These are phyloP conservation scores for Heliopora coerulea DNA, from an alignment of 92 coral and sea anemone species.

Conservation along the genomic window DNA sequence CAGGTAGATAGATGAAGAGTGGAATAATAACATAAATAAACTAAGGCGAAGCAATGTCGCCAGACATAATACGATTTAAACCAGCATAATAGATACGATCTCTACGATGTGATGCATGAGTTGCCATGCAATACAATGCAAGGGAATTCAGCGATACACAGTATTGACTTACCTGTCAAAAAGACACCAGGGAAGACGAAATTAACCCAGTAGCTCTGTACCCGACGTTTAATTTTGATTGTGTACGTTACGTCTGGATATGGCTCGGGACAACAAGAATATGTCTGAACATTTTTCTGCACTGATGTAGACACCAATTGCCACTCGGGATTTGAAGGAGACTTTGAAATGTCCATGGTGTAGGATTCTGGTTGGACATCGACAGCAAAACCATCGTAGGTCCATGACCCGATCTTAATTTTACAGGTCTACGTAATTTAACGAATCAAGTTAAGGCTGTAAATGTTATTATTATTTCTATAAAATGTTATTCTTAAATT, in stretches of 20 bases:
- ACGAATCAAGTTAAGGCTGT: too few relatives aligned
- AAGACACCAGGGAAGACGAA: conserved; percentile 35
- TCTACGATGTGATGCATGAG: too few relatives aligned
- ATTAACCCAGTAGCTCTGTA: conserved; percentile 30
- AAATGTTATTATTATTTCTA: too few relatives aligned
- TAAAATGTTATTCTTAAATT: too few relatives aligned
- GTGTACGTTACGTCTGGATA: conserved; percentile 35
- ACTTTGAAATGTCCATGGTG: conserved; percentile 32
- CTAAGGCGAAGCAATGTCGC: too few relatives aligned
- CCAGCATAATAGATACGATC: too few relatives aligned
- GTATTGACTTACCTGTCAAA: conserved; percentile 33
- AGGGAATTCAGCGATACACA: too few relatives aligned
- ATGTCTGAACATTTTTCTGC: not conserved
- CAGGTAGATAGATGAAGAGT: too few relatives aligned
- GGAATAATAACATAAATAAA: too few relatives aligned
- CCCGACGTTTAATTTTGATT: conserved; percentile 9
- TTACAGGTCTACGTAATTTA: conserved; percentile 2
- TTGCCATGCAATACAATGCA: too few relatives aligned
- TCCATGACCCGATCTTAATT: conserved; percentile 38
- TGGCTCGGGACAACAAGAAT: conserved; percentile 34
- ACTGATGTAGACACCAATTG: conserved; percentile 25
- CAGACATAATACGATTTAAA: too few relatives aligned
- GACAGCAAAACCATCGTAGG: conserved; percentile 23
- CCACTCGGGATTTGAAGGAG: conserved; percentile 42
- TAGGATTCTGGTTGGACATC: conserved; percentile 17